A percentile compares a stretch with the other conserved stretches of the same genome.
Conservation (phyloP, 2,113 vertebrate species). For the Carollia perspicillata region DNA sequence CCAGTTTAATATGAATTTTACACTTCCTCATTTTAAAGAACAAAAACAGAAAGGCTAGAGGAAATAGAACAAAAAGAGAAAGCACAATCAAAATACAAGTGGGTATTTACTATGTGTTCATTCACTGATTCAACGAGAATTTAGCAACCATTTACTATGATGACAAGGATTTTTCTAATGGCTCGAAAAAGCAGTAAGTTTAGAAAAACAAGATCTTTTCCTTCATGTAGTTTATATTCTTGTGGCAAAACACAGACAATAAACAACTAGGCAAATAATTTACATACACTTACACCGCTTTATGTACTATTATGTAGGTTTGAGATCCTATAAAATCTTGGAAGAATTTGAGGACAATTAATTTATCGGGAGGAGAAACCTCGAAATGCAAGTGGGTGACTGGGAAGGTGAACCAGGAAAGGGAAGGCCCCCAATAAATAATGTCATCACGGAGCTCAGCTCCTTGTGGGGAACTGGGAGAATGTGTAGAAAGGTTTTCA, state of each 20-base stretch:
- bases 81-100: not conserved
- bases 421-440: not conserved
- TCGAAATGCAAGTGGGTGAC: accelerated
- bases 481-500: not conserved
- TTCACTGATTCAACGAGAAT: not conserved
- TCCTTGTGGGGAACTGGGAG: not conserved
- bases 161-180: not conserved
- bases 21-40: not conserved
- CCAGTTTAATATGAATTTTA: not conserved
- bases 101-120: not conserved
- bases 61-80: not conserved
- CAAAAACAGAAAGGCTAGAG: not conserved
- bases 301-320: not conserved
- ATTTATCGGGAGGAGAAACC: not conserved
- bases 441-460: not conserved
- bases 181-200: not conserved
- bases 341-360: not conserved
- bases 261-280: not conserved
- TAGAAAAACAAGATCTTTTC: not conserved
- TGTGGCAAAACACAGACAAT: not conserved
- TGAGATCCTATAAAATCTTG: not conserved
- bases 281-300: not conserved
- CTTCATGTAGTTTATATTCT: not conserved
- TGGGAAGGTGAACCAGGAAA: not conserved
- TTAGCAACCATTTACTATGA: not conserved